A percentile compares a stretch with the other conserved stretches of the same genome.
Conservation (phyloP, 2,113 vertebrate species). For the Malaclemys terrapin region DNA sequence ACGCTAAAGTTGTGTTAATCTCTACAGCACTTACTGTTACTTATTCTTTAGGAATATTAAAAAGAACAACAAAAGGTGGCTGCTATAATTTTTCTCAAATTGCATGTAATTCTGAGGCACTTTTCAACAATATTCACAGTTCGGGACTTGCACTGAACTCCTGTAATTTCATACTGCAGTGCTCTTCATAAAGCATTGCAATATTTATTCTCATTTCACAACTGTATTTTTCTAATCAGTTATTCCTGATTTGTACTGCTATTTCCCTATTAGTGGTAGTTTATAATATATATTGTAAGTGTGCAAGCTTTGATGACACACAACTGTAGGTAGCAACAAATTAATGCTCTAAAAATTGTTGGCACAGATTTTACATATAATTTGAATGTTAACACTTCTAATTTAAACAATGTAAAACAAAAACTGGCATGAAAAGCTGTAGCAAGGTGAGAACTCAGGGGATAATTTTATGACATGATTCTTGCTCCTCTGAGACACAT, state of each 20-base stretch:
- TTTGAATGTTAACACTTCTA: not conserved
- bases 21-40: not conserved
- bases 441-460: not conserved
- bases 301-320: not conserved
- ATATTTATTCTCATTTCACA: not conserved
- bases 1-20: not conserved
- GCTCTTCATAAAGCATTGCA: not conserved
- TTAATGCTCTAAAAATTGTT: not conserved
- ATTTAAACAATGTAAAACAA: not conserved
- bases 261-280: not conserved
- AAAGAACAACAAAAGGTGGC: not conserved
- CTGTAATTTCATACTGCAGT: not conserved
- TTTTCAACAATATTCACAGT: not conserved
- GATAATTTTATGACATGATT: not conserved
- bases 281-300: not conserved
- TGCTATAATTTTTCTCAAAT: not conserved
- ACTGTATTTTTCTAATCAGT: not conserved
- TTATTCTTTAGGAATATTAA: not conserved
- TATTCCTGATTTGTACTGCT: not conserved
- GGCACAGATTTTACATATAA: not conserved
- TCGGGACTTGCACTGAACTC: not conserved
- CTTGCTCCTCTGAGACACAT: not conserved
- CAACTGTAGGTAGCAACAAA: not conserved
- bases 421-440: not conserved
- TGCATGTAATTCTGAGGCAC: not conserved